Conservation (phyloP, 2,113 vertebrate species). For the Salvelinus namaycush region DNA sequence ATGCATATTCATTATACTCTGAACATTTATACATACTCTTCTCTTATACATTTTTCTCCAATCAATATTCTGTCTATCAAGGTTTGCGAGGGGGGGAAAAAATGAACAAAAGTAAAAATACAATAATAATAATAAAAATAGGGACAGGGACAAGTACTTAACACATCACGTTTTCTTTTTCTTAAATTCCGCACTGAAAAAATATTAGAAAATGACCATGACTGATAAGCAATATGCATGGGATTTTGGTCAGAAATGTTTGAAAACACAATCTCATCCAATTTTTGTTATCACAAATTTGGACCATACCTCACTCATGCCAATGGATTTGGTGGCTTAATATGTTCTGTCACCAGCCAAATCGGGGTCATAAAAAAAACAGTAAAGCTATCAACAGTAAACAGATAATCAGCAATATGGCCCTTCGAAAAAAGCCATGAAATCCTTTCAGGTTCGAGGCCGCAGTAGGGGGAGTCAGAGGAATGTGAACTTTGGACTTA, state of each 20-base stretch:
- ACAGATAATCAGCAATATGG: background rate
- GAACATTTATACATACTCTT: background rate
- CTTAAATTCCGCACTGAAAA: background rate
- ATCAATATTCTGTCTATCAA: background rate
- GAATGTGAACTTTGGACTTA: background rate
- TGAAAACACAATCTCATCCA: background rate
- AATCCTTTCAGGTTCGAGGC: slow-evolving; percentile 21
- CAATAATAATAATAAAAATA: background rate
- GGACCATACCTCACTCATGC: background rate
- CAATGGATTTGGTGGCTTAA: background rate
- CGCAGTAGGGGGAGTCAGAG: background rate
- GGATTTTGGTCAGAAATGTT: background rate
- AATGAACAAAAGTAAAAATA: background rate
- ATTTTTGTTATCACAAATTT: too few relatives aligned
- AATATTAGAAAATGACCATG: background rate
- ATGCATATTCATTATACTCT: background rate
- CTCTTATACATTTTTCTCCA: background rate
- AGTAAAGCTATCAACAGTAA: too few relatives aligned
- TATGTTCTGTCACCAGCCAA: too few relatives aligned
- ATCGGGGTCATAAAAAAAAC: too few relatives aligned
- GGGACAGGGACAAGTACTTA: background rate
- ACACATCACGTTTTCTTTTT: background rate
- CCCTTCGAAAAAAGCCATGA: background rate
- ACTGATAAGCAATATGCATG: background rate
- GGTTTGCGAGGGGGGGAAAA: background rate